Base-by-base conservation (phyloP, 1,140 invertebrate species). In the Drosophila sulfurigaster region DNA sequence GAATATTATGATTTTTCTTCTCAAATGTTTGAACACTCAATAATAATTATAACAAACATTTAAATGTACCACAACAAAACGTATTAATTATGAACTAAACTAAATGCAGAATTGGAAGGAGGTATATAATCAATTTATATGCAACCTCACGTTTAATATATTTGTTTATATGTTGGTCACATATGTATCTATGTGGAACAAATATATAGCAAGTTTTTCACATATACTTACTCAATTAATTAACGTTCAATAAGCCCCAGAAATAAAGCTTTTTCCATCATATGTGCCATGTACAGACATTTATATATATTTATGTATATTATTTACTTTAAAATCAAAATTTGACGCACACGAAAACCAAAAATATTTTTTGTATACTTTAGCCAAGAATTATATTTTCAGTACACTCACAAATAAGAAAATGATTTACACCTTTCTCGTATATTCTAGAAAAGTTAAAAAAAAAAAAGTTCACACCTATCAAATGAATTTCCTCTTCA, bases 61-160 rank as follows among this genome's bases (percentile, higher is more conserved):
- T 65, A 59, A 69, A 87, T 64, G 51, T 72, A 72, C 60, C 38
- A 76, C 68, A 57, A 60, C 56, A 71, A 71, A 77, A 64, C 41
- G 30, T 71, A 20, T 72, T 60, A 72, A 45, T 60, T 30, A 51
- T 60, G 49, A 60, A 85, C 63, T 57, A 8, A 63, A 25, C 20
- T 25, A 75, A 76, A 86, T 78, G 91, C 91, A 92, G 91, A 92
- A 92, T 85, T 92, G 91, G 91, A 92, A 92, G 88, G 91, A 92
- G 91, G 91, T 92, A 92, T 91, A 91, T 92, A 88, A 83, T 88
- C 69, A 75, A 83, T 78, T 85, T 89, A 89, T 88, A 89, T 89
- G 78, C 75, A 88, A 89, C 78, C 78, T 89, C 75, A 83, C 74
- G 65, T 79, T 81, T 59, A 67, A 68, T 81, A 81, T 78, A 73